Evolutionary conservation across 2,797 vertebrate genomes (phyloP).

Genomic region (Acanthornis magna): DNA sequence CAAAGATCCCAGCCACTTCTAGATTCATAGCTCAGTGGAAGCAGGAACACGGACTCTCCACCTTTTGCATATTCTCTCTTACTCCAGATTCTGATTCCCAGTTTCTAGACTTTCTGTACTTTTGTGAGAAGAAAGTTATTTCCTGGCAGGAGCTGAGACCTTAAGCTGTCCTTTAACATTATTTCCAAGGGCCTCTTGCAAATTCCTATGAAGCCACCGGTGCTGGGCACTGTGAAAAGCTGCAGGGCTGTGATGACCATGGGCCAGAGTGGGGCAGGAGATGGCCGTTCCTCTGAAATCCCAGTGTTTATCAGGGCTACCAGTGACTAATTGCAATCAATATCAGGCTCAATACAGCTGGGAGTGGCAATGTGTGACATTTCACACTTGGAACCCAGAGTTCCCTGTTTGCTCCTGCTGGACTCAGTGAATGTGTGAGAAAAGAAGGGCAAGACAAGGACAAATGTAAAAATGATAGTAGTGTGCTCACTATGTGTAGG

Average conservation of each 20-base stretch:
- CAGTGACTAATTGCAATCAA: neutral
- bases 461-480: neutral
- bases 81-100: neutral
- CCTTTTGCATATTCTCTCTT: neutral
- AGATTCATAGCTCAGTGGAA: neutral
- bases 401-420: neutral
- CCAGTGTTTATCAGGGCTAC: neutral
- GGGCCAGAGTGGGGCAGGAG: neutral
- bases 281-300: neutral
- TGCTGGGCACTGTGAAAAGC: neutral
- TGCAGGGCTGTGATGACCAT: neutral
- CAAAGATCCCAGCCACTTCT: neutral
- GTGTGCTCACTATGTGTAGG: neutral
- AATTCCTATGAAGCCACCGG: fast-evolving
- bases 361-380: neutral
- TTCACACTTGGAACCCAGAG: neutral
- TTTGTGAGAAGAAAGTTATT: neutral
- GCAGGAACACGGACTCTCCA: neutral
- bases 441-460: neutral
- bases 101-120: neutral
- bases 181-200: neutral
- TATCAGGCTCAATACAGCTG: neutral
- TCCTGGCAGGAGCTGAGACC: neutral
- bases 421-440: neutral
- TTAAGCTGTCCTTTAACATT: neutral